Base-by-base conservation (phyloP, 30 jellyfish, hydroid and myxozoan genomes). In the Hydractinia symbiolongicarpus region DNA sequence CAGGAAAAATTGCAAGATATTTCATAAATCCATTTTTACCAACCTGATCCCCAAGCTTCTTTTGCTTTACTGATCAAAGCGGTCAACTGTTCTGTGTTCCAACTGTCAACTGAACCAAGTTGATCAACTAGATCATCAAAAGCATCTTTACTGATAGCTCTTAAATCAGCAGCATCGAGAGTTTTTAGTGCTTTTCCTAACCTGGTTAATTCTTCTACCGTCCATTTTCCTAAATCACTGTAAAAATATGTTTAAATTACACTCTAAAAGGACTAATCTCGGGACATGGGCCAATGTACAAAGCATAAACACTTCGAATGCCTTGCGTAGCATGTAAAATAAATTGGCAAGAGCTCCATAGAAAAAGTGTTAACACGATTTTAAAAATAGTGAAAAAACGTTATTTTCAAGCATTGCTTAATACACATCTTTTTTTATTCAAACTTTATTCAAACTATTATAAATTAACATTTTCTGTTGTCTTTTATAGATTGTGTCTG, bases 171-270 rank as follows among this genome's bases (percentile, higher is more conserved):
- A 5, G 83, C 95, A 50, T 84, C 90, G 86, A 83, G 79, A 19
- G 87, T 90, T 66, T 79, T 79, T 10, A 89, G 44, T 1, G 95
- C 95, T 1, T 91, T 91, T 13, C 91, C 95, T 50, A 84, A 51
- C 50, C 81, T 83, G 77, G 61, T 79, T 91, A 91, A 89, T 16
- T 89, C 91, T 40, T 54, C 90, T 4, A 78, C 60, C 7, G 77
- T 81, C 96, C 96, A 89, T 53, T 89, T 73, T 6, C 92, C 96
- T 55, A 80, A 83, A 66, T 89, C 96, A 80, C 96, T 88, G 79
- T 14, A 77, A 72, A 10, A 1, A 30, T 0, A 19, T 11, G 6
- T 54, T 58, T 11, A 58, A 58, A 13, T 11, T 13, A 58, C 19
- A 17, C 69, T 13, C 15, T 13, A 11, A 11, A 11, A 58, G 1